Evolutionary conservation across 2,888 invertebrate species (phyloP), one percentile per base, ranked within the genome.

Genomic region (Dermolepida albohirtum): DNA sequence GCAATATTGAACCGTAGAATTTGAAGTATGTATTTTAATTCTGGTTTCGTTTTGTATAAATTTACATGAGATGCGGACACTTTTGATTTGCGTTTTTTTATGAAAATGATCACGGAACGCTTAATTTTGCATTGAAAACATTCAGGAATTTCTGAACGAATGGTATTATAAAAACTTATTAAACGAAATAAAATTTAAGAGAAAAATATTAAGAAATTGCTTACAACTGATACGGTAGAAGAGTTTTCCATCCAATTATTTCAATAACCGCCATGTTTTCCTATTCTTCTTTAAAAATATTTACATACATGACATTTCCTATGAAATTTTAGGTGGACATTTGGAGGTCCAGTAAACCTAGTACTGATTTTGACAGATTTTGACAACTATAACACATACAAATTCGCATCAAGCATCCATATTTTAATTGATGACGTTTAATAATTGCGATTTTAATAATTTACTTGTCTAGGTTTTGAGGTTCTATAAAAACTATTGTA

Each of bases 21-120:
- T 49, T 34, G 29, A 62, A 47, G 34, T 34, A 34, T 34, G 34
- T 49, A 62, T 62, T 47, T 49, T 62, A 62, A 62, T 62, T 49
- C 39, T 22, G 34, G 47, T 34, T 39, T 16, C 8, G 59, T 14
- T 12, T 29, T 29, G 59, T 47, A 34, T 39, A 47, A 29, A 59
- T 59, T 43, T 57, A 43, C 41, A 43, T 57, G 14, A 17, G 44
- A 57, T 14, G 44, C 12, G 43, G 27, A 57, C 43, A 57, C 41
- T 8, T 55, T 57, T 44, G 57, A 57, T 44, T 44, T 57, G 43
- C 43, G 43, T 43, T 44, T 57, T 34, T 34, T 57, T 57, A 44
- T 10, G 57, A 44, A 57, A 57, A 27, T n/a, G 34, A 6, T 1
- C 34, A 27, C 27, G 16, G 27, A 12, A 55, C 41, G 43, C 11